Conservation (phyloP, 2,113 vertebrate genomes). For the Vidua chalybeata region DNA sequence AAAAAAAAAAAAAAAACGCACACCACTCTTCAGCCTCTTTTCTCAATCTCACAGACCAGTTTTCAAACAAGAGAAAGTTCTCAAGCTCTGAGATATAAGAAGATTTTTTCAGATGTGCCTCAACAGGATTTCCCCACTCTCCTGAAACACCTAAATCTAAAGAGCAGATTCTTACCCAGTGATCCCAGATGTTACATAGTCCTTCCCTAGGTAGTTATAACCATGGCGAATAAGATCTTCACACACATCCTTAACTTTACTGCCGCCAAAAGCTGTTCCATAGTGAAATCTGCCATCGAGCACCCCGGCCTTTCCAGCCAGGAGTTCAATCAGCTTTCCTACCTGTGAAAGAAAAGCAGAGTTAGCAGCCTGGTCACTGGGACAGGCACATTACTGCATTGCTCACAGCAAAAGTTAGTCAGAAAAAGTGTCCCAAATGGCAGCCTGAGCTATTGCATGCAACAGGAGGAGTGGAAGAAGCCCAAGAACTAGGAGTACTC, state of each 20-base stretch:
- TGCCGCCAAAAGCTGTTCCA: slow-evolving; percentile 95
- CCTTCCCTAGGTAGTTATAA: slow-evolving; percentile 98
- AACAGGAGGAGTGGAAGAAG: not conserved
- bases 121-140: not conserved
- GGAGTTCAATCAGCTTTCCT: slow-evolving; percentile 93
- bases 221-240: slow-evolving; percentile 96
- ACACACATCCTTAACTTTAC: slow-evolving; percentile 98
- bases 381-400: accelerated
- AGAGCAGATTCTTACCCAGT: slow-evolving; percentile 85
- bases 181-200: slow-evolving; percentile 98
- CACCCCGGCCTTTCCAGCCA: slow-evolving; percentile 95
- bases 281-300: slow-evolving; percentile 95
- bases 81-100: not conserved
- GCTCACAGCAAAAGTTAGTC: not conserved
- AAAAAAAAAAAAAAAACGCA: not conserved
- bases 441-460: not conserved
- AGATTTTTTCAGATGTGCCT: slow-evolving; percentile 11
- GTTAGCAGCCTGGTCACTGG: not conserved
- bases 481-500: not conserved
- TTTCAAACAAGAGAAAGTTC: not conserved
- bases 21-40: not conserved
- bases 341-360: slow-evolving; percentile 78
- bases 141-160: not conserved
- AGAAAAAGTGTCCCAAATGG: not conserved
- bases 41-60: not conserved